Percentiles rank a stretch among this genome's conserved stretches.
phyloP scores from a whole-genome alignment of 2,113 vertebrate genomes.

The Zonotrichia leucophrys region DNA sequence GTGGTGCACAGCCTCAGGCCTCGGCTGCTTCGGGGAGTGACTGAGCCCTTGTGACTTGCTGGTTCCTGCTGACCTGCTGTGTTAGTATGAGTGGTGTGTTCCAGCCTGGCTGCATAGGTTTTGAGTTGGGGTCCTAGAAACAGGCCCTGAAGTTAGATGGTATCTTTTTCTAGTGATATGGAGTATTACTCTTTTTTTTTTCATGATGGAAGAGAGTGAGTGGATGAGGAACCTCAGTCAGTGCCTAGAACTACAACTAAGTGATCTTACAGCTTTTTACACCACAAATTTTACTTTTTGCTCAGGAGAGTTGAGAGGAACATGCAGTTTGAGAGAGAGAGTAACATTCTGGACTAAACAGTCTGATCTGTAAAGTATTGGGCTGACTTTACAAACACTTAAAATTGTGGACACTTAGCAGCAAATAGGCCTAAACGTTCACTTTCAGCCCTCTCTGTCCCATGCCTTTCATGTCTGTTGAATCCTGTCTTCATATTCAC shows the following conservation, averaged over 20 bases:
- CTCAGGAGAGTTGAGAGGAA: neutral
- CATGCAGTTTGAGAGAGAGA: neutral
- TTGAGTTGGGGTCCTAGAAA: neutral
- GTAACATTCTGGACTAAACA: neutral
- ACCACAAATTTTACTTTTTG: neutral
- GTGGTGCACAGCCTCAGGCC: fast-evolving
- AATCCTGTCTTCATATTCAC: neutral
- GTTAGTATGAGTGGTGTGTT: fast-evolving
- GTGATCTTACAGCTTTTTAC: neutral
- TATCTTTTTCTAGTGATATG: neutral
- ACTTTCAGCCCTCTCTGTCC: no score
- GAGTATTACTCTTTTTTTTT: neutral
- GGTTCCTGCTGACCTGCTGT: fast-evolving
- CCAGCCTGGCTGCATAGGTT: neutral
- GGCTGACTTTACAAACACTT: neutral
- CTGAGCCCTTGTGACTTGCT: neutral
- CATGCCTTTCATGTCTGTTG: fast-evolving
- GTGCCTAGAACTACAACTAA: neutral
- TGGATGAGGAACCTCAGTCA: neutral
- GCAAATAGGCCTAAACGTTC: neutral
- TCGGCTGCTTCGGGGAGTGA: fast-evolving
- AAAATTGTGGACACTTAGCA: fast-evolving
- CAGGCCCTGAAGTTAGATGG: neutral
- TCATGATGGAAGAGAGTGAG: neutral
- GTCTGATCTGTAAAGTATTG: fast-evolving